A percentile compares a stretch with the other conserved stretches of the same genome.
phyloP scores from a whole-genome alignment of 1,140 invertebrate genomes.

The Eurosta solidaginis region DNA sequence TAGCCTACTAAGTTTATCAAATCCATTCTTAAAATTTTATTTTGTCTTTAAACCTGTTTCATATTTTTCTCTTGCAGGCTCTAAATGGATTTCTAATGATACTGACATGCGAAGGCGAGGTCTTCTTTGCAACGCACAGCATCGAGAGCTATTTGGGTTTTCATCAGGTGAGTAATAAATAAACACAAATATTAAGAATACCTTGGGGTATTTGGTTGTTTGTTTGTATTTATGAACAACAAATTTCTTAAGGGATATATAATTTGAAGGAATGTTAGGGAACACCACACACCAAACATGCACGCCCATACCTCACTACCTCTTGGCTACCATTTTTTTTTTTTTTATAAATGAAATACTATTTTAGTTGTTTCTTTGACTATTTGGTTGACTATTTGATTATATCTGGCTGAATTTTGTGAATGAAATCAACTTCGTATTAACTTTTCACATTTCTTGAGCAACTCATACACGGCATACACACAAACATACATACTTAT shows the following conservation, averaged over 20 bases:
- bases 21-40: neutral
- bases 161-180: conserved; percentile 86
- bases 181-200: neutral
- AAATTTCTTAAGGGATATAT: too few relatives aligned
- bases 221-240: neutral
- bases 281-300: too few relatives aligned
- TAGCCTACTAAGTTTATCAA: too few relatives aligned
- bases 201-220: neutral
- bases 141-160: conserved; percentile 99
- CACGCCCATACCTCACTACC: too few relatives aligned
- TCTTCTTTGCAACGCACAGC: conserved; percentile 98
- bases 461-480: too few relatives aligned
- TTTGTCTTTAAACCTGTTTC: conserved; percentile 29
- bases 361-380: neutral
- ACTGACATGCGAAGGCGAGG: conserved; percentile 96
- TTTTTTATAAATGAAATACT: neutral
- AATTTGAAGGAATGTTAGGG: too few relatives aligned
- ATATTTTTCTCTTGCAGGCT: conserved; percentile 74
- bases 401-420: neutral
- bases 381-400: neutral
- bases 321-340: neutral
- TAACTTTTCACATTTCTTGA: neutral
- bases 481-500: neutral
- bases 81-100: conserved; percentile 99
- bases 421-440: neutral